Percentiles rank a stretch among this genome's conserved stretches.
Conservation (phyloP, 2,113 vertebrate species). For the Aplodontia rufa region DNA sequence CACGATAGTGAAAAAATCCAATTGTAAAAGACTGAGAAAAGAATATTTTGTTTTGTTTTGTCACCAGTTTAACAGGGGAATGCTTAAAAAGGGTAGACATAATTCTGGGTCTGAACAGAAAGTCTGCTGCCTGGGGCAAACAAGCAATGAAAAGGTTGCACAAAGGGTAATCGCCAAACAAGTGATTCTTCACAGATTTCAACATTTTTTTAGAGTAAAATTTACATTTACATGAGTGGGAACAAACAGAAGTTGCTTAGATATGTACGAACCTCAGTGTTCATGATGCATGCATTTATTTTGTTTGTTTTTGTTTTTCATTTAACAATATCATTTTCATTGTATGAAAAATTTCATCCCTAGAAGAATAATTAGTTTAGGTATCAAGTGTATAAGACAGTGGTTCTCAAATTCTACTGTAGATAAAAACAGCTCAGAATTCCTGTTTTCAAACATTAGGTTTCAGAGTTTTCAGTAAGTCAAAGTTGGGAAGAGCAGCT, state of each 20-base stretch:
- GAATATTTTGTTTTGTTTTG: background rate
- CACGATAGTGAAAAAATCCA: background rate
- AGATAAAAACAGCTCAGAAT: background rate
- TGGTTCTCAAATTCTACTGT: background rate
- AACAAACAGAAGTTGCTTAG: background rate
- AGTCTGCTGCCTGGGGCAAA: background rate
- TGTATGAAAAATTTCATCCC: background rate
- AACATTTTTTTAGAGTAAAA: background rate
- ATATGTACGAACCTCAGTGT: background rate
- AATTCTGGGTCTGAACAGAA: background rate
- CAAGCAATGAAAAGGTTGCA: background rate
- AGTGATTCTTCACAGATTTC: constrained; percentile 8
- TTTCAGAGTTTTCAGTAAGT: background rate
- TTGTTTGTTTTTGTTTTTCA: background rate
- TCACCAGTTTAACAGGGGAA: background rate
- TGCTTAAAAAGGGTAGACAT: background rate
- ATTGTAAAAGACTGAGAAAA: background rate
- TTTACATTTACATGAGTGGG: background rate
- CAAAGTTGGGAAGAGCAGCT: background rate
- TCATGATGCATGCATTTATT: background rate
- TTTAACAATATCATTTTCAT: background rate
- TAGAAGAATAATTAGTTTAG: background rate
- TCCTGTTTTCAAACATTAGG: background rate
- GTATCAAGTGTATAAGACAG: background rate
- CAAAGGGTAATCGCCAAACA: background rate